Evolutionary conservation across 2,888 invertebrate species (phyloP).

Genomic region (Temnothorax unifasciatus): DNA sequence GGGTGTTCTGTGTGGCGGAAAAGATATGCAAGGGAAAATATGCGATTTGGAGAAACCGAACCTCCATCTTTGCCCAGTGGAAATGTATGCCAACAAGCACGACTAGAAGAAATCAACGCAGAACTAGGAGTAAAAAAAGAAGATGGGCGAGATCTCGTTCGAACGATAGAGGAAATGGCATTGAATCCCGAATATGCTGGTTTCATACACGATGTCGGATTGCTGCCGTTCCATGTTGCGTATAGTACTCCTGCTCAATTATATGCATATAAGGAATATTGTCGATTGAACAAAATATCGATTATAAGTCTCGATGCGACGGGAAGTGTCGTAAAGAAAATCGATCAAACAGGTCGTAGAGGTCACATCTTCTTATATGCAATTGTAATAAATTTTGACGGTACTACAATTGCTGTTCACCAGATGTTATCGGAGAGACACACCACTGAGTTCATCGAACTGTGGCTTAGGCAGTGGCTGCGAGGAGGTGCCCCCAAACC

Average conservation of each 20-base stretch:
- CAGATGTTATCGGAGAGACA: slow-evolving; percentile 10
- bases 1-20: no score
- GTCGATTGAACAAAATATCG: not conserved
- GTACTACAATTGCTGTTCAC: not conserved
- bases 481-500: not conserved
- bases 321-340: not conserved
- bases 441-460: not conserved
- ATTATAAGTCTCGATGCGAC: not conserved
- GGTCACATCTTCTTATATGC: slow-evolving; percentile 2
- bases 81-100: not conserved
- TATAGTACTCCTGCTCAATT: not conserved
- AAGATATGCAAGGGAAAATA: no score
- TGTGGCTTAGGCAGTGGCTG: not conserved
- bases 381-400: not conserved
- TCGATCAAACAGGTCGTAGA: not conserved
- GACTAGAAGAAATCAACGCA: not conserved
- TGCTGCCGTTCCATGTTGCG: not conserved
- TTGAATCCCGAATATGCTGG: not conserved
- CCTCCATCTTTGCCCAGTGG: not conserved
- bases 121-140: not conserved
- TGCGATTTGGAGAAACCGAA: no score
- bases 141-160: not conserved
- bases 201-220: not conserved
- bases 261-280: slow-evolving; percentile 8
- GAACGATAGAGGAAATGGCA: not conserved